These are phyloP conservation scores for Benitochromis conjunctus DNA, from an alignment of 2,113 vertebrate species.

Conservation along the genomic window DNA sequence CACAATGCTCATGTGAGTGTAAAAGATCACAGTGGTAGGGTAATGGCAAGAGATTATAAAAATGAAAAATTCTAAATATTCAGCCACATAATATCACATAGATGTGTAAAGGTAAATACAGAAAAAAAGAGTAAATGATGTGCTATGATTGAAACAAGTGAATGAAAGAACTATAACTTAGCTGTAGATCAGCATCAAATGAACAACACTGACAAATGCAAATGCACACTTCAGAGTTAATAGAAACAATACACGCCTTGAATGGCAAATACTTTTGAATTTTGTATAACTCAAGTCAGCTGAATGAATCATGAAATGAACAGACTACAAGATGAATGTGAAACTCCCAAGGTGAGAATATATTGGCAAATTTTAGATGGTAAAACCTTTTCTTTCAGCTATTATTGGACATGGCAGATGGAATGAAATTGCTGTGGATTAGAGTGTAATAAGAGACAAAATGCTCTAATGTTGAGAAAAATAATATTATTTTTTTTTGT, in stretches of 20 bases:
- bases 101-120: neutral
- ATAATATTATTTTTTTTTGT: neutral
- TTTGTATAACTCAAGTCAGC: neutral
- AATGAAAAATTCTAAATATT: neutral
- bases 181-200: neutral
- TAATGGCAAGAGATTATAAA: neutral
- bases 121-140: neutral
- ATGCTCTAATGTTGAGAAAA: neutral
- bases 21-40: neutral
- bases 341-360: neutral
- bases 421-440: constrained; percentile 16
- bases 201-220: neutral
- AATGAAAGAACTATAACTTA: neutral
- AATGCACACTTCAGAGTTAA: neutral
- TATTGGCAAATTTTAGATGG: neutral
- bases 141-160: neutral
- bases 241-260: neutral
- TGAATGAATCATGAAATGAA: neutral
- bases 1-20: neutral
- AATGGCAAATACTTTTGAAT: neutral
- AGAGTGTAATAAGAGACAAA: neutral
- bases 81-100: neutral
- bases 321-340: neutral
- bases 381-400: neutral
- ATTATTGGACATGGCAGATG: constrained; percentile 29